Conservation (phyloP, 2,113 vertebrate species). For the Grus americana region DNA sequence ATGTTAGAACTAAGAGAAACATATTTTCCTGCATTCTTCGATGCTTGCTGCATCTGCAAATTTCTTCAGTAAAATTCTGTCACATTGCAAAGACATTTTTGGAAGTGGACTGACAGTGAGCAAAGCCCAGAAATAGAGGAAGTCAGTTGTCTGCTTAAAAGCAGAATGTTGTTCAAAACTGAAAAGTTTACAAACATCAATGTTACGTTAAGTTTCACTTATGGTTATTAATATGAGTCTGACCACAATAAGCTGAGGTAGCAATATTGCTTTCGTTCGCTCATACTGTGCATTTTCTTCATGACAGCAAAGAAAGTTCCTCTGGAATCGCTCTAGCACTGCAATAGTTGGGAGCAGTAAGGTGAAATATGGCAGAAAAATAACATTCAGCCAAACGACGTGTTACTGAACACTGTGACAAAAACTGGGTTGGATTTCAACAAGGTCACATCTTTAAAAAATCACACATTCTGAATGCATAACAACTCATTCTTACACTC, state of each 20-base stretch:
- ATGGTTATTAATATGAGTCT: fast-evolving
- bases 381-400: background rate
- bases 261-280: background rate
- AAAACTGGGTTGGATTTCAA: background rate
- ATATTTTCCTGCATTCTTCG: background rate
- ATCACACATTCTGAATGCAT: background rate
- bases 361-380: background rate
- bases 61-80: background rate
- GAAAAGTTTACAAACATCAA: background rate
- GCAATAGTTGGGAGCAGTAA: background rate
- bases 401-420: background rate
- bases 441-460: background rate
- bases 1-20: background rate
- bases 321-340: background rate
- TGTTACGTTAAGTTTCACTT: background rate
- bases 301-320: background rate
- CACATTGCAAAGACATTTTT: background rate
- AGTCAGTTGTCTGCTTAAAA: background rate
- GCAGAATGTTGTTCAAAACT: background rate
- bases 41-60: background rate
- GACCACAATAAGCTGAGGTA: background rate
- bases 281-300: background rate
- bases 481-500: background rate
- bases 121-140: background rate
- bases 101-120: background rate